Evolutionary conservation across 2,888 invertebrate species (phyloP).

Genomic region (Alentia gelatinosa): DNA sequence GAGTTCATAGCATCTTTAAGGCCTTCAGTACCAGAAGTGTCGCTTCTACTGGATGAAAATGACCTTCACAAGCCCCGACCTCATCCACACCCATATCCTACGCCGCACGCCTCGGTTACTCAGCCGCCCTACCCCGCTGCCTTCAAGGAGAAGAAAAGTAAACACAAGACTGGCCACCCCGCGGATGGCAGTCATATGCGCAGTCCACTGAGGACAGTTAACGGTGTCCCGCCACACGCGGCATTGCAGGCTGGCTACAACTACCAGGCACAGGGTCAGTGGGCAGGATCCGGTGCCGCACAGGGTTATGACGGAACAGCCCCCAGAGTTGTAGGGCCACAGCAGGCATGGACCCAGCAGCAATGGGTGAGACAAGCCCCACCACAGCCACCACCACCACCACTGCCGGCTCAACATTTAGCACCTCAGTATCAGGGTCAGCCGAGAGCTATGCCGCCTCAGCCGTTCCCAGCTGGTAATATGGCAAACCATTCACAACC

Average conservation of each 20-base stretch:
- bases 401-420: neutral
- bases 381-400: neutral
- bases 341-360: neutral
- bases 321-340: neutral
- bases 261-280: neutral
- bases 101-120: neutral
- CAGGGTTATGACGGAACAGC: neutral
- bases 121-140: conserved; percentile 21
- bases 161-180: neutral
- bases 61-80: neutral
- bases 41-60: conserved; percentile 69
- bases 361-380: neutral
- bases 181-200: neutral
- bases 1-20: neutral
- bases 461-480: neutral
- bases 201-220: conserved; percentile 52
- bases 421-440: neutral
- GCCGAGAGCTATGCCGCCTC: neutral
- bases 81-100: conserved; percentile 3
- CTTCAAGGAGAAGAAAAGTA: conserved; percentile 45
- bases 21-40: conserved; percentile 78
- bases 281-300: neutral
- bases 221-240: neutral
- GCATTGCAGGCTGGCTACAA: neutral
- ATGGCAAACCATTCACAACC: neutral